These are phyloP conservation scores for Bufo gargarizans DNA, from an alignment of 2,113 vertebrate genomes.

Conservation along the genomic window DNA sequence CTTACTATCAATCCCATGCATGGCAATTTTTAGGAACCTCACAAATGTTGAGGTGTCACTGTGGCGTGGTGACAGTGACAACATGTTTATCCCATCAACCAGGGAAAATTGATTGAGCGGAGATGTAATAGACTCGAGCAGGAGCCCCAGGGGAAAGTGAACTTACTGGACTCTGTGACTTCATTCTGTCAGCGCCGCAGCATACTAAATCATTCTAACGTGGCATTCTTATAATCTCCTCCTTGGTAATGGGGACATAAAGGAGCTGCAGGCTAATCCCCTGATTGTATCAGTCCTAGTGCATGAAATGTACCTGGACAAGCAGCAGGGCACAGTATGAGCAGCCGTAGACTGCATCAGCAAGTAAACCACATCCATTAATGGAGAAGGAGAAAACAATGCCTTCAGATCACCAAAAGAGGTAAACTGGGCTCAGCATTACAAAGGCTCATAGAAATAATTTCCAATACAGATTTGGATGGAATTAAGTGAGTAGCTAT, in stretches of 20 bases:
- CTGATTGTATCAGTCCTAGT: constrained; percentile 9
- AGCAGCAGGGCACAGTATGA: neutral
- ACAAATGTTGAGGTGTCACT: neutral
- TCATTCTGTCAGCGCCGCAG: constrained; percentile 22
- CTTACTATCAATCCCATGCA: neutral
- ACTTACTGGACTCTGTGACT: constrained; percentile 12
- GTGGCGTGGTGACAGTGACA: neutral
- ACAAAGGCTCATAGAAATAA: no score
- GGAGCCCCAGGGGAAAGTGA: constrained; percentile 24
- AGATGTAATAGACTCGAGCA: constrained; percentile 5
- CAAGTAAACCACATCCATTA: neutral
- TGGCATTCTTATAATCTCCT: constrained; percentile 12
- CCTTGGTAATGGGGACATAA: constrained; percentile 10
- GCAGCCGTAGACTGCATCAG: neutral
- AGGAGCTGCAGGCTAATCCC: constrained; percentile 1
- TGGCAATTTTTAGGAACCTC: neutral
- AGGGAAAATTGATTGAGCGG: constrained; percentile 37
- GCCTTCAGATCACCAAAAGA: neutral
- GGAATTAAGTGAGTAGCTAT: no score
- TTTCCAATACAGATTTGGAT: no score
- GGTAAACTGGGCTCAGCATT: neutral
- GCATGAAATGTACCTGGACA: neutral
- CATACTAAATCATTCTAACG: constrained; percentile 17
- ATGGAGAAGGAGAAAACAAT: neutral
- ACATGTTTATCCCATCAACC: neutral